Conservation (phyloP, 2,797 vertebrate species). For the Coccyzus lansbergi region DNA sequence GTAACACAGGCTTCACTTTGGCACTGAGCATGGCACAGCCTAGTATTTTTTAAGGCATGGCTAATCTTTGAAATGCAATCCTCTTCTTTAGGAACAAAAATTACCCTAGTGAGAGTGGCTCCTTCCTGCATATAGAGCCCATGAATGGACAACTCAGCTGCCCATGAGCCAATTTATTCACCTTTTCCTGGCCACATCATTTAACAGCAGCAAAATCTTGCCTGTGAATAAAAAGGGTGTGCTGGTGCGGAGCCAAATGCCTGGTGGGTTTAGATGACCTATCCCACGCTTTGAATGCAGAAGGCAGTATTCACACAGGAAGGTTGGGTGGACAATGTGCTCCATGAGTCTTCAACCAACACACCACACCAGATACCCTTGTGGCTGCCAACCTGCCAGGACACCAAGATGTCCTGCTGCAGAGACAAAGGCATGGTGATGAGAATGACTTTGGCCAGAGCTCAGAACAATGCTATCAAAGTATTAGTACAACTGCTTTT, state of each 20-base stretch:
- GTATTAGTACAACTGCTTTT: neutral
- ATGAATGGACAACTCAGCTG: neutral
- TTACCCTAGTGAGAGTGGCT: neutral
- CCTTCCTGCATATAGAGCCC: neutral
- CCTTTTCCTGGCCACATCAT: neutral
- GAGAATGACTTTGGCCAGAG: neutral
- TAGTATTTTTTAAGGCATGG: neutral
- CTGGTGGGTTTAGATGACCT: neutral
- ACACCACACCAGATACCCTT: no score
- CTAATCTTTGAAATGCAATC: neutral
- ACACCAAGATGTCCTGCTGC: no score
- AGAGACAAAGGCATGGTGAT: no score
- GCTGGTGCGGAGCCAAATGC: neutral
- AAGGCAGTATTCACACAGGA: neutral
- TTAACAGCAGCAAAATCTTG: neutral
- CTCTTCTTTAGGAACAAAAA: neutral
- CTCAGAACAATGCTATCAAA: neutral
- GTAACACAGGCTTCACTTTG: neutral
- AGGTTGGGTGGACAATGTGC: neutral
- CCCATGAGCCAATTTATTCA: neutral
- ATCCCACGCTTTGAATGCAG: neutral
- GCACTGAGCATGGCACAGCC: neutral
- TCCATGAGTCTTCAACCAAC: neutral
- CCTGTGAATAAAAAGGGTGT: neutral
- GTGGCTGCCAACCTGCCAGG: no score